Evolutionary conservation across 1,140 invertebrate genomes (phyloP).

Genomic region (Lordiphosa mommai): DNA sequence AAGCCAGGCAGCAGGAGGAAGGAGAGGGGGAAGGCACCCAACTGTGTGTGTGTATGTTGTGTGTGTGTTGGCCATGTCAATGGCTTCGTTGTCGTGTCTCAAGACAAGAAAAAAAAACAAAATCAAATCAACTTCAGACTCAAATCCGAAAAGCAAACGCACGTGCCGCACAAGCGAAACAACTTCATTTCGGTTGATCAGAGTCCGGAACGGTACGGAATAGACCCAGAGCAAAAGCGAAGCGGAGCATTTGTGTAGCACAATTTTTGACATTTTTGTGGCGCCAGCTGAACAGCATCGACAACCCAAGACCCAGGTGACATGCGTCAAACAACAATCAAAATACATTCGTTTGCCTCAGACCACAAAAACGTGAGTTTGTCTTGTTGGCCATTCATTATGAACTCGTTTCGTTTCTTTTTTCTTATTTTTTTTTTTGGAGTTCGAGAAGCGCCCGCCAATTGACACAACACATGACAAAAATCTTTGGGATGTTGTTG

Average conservation of each 20-base stretch:
- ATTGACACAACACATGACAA: constrained; percentile 37
- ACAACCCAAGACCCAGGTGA: constrained; percentile 49
- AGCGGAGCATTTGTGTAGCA: constrained; percentile 46
- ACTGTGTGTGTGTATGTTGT: too few species aligned
- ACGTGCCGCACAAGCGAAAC: constrained; percentile 74
- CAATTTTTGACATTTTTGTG: constrained; percentile 77
- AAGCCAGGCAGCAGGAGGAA: background rate
- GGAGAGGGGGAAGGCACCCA: constrained; percentile 26
- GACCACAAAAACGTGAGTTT: constrained; percentile 63
- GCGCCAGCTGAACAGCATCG: constrained; percentile 49
- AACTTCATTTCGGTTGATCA: constrained; percentile 67
- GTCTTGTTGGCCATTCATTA: constrained; percentile 73
- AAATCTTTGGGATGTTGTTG: constrained; percentile 64
- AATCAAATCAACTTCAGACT: constrained; percentile 30
- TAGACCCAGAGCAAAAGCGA: background rate
- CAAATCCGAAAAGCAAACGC: constrained; percentile 63
- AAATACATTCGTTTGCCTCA: constrained; percentile 51
- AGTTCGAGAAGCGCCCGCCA: constrained; percentile 38
- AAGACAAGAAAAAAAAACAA: constrained; percentile 39
- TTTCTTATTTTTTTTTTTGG: constrained; percentile 16
- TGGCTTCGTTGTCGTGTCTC: constrained; percentile 42
- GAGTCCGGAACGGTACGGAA: constrained; percentile 21
- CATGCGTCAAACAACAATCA: constrained; percentile 77
- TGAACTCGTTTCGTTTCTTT: constrained; percentile 54
- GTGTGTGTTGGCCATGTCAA: constrained; percentile 49